Evolutionary conservation across 2,888 invertebrate genomes (phyloP).

Genomic region (Mystacides longicornis): DNA sequence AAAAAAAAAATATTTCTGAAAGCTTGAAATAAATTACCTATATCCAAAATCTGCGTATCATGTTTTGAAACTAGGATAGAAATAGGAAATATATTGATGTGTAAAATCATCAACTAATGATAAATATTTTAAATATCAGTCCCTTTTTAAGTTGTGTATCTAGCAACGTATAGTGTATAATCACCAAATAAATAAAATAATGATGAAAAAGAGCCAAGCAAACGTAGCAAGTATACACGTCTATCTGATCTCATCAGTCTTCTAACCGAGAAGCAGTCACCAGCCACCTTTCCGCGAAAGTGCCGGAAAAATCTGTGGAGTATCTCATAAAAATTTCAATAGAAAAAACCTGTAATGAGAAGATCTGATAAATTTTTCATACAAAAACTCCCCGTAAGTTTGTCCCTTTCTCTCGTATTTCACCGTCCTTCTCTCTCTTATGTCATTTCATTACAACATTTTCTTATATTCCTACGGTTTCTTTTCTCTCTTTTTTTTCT

Average conservation of each 20-base stretch:
- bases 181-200: no score
- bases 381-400: constrained; percentile 20
- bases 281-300: constrained; percentile 25
- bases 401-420: not conserved
- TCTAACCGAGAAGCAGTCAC: constrained; percentile 13
- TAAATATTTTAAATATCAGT: no score
- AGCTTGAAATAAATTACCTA: no score
- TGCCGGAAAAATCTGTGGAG: constrained; percentile 27
- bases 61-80: no score
- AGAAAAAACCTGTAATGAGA: constrained; percentile 36
- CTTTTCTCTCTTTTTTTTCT: not conserved
- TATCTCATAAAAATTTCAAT: constrained; percentile 33
- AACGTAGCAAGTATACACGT: no score
- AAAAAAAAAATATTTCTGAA: no score
- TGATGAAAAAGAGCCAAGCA: not conserved
- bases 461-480: not conserved
- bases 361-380: constrained; percentile 36
- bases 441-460: not conserved
- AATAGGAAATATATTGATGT: no score
- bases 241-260: constrained; percentile 13
- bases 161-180: no score
- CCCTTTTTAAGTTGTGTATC: no score
- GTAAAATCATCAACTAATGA: no score
- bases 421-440: constrained; percentile 6
- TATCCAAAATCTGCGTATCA: no score